Percentiles rank a stretch among this genome's conserved stretches.
Conservation (phyloP, 2,113 vertebrate species). For the Microcebus tavaratra region DNA sequence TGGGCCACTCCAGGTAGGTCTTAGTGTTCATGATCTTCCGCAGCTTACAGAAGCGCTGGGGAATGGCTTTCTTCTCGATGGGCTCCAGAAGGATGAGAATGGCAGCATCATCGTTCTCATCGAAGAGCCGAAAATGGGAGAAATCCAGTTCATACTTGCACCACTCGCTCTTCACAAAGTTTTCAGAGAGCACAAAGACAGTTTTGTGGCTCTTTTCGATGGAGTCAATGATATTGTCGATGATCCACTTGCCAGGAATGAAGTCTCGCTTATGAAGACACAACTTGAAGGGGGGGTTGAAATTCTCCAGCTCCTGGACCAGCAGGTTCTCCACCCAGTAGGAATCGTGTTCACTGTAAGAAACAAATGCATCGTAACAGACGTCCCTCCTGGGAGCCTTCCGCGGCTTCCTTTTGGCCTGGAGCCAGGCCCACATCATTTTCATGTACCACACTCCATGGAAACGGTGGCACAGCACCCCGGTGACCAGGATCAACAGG, state of each 20-base stretch:
- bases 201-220: slow-evolving; percentile 92
- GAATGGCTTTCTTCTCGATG: slow-evolving; percentile 88
- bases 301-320: slow-evolving; percentile 90
- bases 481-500: slow-evolving; percentile 64
- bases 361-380: slow-evolving; percentile 92
- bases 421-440: slow-evolving; percentile 94
- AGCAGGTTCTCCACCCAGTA: slow-evolving; percentile 92
- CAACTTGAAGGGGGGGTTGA: slow-evolving; percentile 73
- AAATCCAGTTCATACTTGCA: slow-evolving; percentile 97
- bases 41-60: slow-evolving; percentile 93
- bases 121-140: slow-evolving; percentile 93
- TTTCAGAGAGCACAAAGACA: slow-evolving; percentile 91
- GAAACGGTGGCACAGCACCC: slow-evolving; percentile 80
- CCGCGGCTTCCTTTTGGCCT: slow-evolving; percentile 88
- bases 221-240: slow-evolving; percentile 92
- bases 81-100: slow-evolving; percentile 92
- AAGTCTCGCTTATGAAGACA: slow-evolving; percentile 95
- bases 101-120: slow-evolving; percentile 86
- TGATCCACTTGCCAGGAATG: slow-evolving; percentile 91
- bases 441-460: slow-evolving; percentile 91
- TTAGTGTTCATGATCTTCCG: slow-evolving; percentile 93
- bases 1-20: slow-evolving; percentile 95
- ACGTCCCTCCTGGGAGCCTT: slow-evolving; percentile 41
- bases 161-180: slow-evolving; percentile 95
- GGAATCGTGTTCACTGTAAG: slow-evolving; percentile 93